phyloP scores from a whole-genome alignment of 2,113 vertebrate genomes.

The Tyrannus savana region DNA sequence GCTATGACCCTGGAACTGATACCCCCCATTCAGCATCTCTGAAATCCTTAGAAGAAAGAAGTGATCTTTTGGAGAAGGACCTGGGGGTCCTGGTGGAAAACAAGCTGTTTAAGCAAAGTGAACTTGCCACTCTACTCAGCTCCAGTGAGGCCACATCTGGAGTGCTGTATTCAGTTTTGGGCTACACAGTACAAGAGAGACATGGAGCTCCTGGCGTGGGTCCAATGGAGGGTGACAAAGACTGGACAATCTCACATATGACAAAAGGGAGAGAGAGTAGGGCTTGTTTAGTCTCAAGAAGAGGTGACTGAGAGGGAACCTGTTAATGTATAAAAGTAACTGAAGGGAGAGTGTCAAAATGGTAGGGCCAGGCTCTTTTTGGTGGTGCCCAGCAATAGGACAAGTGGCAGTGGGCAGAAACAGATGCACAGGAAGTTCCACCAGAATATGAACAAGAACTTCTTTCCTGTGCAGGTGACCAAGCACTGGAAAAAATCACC shows the following conservation, averaged over 20 bases:
- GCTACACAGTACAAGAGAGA: background rate
- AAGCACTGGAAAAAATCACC: fast-evolving
- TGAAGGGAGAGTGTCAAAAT: fast-evolving
- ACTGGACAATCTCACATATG: background rate
- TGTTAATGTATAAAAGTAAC: background rate
- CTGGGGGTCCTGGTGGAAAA: background rate
- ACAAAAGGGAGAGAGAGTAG: background rate
- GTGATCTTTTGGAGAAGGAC: background rate
- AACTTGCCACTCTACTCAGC: background rate
- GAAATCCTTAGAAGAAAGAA: background rate
- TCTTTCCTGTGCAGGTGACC: fast-evolving
- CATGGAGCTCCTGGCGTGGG: background rate
- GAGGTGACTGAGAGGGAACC: fast-evolving
- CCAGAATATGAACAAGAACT: background rate
- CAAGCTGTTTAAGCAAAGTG: background rate
- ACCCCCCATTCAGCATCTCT: no score
- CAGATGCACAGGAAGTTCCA: background rate
- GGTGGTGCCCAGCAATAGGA: background rate
- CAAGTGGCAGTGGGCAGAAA: background rate
- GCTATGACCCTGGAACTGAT: background rate
- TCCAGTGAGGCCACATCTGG: background rate
- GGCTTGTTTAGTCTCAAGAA: background rate
- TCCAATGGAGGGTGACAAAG: background rate
- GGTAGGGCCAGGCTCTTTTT: fast-evolving
- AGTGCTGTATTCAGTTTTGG: background rate